A percentile compares a stretch with the other conserved stretches of the same genome.
Conservation (phyloP, 2,113 vertebrate genomes). For the Helogale parvula region DNA sequence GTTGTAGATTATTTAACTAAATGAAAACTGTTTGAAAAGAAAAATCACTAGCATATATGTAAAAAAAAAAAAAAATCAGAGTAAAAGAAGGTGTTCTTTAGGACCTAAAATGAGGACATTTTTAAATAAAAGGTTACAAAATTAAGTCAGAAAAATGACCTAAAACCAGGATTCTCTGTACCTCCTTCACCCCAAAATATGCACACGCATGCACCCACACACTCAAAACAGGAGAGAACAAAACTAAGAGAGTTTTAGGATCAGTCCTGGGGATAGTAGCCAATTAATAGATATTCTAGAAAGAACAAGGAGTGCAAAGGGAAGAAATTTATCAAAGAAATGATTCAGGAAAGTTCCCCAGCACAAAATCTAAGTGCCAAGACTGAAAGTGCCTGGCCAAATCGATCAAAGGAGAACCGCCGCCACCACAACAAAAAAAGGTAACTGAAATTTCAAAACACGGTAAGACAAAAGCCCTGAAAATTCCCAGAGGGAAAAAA, state of each 20-base stretch:
- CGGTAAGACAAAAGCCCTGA: slow-evolving; percentile 25
- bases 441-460: slow-evolving; percentile 49
- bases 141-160: not conserved
- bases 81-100: not conserved
- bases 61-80: not conserved
- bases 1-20: not conserved
- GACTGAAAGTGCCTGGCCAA: not conserved
- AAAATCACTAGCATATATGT: not conserved
- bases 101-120: not conserved
- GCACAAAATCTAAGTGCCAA: not conserved
- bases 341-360: slow-evolving; percentile 31
- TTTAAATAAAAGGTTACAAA: not conserved
- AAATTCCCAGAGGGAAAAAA: slow-evolving; percentile 37
- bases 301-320: slow-evolving; percentile 2
- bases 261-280: not conserved
- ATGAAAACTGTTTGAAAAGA: not conserved
- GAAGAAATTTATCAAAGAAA: slow-evolving; percentile 6
- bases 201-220: not conserved
- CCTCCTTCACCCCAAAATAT: not conserved
- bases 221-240: not conserved
- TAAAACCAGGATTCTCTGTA: not conserved
- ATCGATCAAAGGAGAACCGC: not conserved
- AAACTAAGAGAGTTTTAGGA: not conserved
- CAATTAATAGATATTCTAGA: not conserved
- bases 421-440: not conserved